A percentile compares a stretch with the other conserved stretches of the same genome.
Evolutionary conservation across 2,113 vertebrate genomes (phyloP).

Genomic region (Oreocharis arfaki): DNA sequence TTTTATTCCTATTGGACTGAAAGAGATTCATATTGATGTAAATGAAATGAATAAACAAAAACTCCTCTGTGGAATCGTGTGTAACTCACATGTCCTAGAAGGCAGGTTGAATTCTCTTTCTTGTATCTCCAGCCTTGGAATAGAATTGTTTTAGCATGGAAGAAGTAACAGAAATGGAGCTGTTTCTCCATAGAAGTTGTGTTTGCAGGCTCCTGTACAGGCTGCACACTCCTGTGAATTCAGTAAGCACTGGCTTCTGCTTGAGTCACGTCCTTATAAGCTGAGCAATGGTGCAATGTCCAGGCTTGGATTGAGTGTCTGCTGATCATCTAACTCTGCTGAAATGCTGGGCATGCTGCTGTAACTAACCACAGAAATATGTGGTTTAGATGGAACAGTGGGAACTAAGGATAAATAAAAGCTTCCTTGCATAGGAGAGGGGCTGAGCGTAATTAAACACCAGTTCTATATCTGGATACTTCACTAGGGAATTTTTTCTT

Average conservation of each 20-base stretch:
- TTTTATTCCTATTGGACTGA: neutral
- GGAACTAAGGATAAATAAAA: neutral
- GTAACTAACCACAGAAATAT: neutral
- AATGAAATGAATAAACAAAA: neutral
- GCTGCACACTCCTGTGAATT: neutral
- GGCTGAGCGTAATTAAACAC: neutral
- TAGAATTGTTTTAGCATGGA: neutral
- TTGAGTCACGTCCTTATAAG: neutral
- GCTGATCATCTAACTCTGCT: neutral
- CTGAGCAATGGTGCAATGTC: neutral
- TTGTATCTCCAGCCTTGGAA: neutral
- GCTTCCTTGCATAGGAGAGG: neutral
- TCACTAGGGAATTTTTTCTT: neutral
- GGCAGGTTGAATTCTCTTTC: neutral
- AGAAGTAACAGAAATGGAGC: neutral
- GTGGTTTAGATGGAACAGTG: neutral
- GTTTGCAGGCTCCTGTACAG: neutral
- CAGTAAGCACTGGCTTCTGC: neutral
- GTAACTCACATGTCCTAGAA: neutral
- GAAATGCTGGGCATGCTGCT: neutral
- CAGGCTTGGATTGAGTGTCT: neutral
- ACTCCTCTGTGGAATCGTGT: neutral
- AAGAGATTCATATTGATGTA: neutral
- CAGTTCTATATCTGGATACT: neutral
- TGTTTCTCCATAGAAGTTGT: accelerated